Percentiles rank a stretch among this genome's conserved stretches.
Conservation (phyloP, 2,797 vertebrate genomes). For the Syngnathus rostellatus region DNA sequence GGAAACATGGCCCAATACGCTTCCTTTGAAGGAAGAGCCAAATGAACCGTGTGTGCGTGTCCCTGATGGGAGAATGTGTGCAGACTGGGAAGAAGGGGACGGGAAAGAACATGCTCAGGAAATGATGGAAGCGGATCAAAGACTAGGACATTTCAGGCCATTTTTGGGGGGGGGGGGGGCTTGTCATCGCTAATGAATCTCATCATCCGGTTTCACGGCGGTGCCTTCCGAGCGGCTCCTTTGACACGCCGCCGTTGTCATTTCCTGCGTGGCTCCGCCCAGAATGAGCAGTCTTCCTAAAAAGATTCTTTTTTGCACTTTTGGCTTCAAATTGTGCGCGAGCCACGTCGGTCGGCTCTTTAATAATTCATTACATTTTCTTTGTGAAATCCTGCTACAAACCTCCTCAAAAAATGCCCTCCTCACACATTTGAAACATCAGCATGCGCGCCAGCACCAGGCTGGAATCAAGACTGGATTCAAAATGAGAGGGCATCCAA, state of each 20-base stretch:
- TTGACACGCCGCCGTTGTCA: not conserved
- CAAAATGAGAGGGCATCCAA: too few relatives aligned
- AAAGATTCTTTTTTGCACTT: not conserved
- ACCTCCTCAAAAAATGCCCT: not conserved
- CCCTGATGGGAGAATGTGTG: not conserved
- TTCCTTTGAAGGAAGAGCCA: conserved; percentile 38
- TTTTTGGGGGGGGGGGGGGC: not conserved
- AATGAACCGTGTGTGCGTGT: conserved; percentile 21
- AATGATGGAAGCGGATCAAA: conserved; percentile 15
- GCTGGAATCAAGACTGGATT: too few relatives aligned
- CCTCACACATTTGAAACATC: not conserved
- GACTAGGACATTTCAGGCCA: not conserved
- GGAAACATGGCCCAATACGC: conserved; percentile 20
- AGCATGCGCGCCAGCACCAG: too few relatives aligned
- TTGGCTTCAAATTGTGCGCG: not conserved
- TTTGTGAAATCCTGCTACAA: not conserved
- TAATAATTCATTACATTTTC: too few relatives aligned
- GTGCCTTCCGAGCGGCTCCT: not conserved
- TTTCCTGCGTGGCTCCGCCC: not conserved
- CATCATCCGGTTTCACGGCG: not conserved
- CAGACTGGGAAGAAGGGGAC: not conserved
- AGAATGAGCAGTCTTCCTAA: not conserved
- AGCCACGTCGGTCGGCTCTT: not conserved
- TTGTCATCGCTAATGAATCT: not conserved
- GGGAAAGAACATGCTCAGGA: conserved; percentile 4